Evolutionary conservation across 2,113 vertebrate species (phyloP).

Genomic region (Hyperoodon ampullatus): DNA sequence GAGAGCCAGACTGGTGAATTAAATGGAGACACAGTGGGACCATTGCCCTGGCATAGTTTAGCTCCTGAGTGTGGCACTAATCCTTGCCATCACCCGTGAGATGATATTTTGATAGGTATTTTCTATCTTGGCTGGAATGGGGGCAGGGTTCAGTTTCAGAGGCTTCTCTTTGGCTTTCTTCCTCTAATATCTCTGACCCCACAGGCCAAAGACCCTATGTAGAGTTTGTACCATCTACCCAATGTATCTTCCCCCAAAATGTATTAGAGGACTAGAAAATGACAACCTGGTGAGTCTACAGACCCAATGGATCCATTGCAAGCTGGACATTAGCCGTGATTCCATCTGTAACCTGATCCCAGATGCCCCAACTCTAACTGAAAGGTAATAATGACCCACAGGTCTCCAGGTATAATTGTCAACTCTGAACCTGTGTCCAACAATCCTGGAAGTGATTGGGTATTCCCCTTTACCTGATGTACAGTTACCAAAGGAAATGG

Average conservation of each 20-base stretch:
- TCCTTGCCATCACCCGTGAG: not conserved
- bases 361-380: not conserved
- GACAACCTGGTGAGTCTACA: not conserved
- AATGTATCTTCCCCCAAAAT: not conserved
- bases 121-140: not conserved
- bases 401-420: fast-evolving
- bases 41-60: fast-evolving
- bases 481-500: not conserved
- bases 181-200: not conserved
- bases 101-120: not conserved
- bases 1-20: not conserved
- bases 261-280: not conserved
- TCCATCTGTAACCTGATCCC: not conserved
- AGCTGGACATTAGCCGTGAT: not conserved
- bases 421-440: not conserved
- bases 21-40: not conserved
- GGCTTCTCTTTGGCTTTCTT: not conserved
- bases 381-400: not conserved
- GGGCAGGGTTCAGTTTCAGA: not conserved
- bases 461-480: not conserved
- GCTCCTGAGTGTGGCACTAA: not conserved
- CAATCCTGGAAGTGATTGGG: not conserved
- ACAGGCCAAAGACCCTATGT: no score
- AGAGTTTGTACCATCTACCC: not conserved
- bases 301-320: no score